phyloP scores from a whole-genome alignment of 2,113 vertebrate species.

The Coptodon rendalli region DNA sequence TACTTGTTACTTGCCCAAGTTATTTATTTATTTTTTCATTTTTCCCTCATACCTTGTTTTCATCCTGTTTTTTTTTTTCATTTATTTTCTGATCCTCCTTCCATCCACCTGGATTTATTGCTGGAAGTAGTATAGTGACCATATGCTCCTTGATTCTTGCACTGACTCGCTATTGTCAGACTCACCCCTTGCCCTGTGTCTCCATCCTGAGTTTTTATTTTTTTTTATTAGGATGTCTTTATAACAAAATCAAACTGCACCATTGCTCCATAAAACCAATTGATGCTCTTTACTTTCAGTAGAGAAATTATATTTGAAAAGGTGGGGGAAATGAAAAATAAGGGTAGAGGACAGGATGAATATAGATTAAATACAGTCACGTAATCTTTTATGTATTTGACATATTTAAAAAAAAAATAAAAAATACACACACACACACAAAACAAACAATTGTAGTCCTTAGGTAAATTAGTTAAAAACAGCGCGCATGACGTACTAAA shows the following conservation, averaged over 20 bases:
- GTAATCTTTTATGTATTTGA: not conserved
- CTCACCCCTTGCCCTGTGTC: not conserved
- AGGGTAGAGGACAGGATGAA: not conserved
- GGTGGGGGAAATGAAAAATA: not conserved
- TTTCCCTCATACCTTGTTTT: not conserved
- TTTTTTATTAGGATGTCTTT: conserved; percentile 48
- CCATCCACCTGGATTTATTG: conserved; percentile 7
- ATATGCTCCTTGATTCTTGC: not conserved
- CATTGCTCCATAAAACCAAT: conserved; percentile 28
- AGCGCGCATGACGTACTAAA: not conserved
- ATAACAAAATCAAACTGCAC: conserved; percentile 41
- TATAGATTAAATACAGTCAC: too few relatives aligned
- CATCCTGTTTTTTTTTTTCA: not conserved
- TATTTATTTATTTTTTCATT: not conserved
- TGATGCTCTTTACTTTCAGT: not conserved
- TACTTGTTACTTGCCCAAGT: not conserved
- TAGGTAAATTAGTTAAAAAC: not conserved
- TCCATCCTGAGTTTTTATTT: conserved; percentile 33
- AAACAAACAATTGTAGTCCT: not conserved
- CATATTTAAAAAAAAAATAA: not conserved
- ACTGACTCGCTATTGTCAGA: not conserved
- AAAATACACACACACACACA: too few relatives aligned
- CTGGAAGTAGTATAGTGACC: not conserved
- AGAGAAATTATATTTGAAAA: conserved; percentile 22
- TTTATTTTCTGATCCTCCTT: not conserved